Percentiles rank a stretch among this genome's conserved stretches.
phyloP scores from a whole-genome alignment of 2,797 vertebrate genomes.

The Hyperoplus immaculatus region DNA sequence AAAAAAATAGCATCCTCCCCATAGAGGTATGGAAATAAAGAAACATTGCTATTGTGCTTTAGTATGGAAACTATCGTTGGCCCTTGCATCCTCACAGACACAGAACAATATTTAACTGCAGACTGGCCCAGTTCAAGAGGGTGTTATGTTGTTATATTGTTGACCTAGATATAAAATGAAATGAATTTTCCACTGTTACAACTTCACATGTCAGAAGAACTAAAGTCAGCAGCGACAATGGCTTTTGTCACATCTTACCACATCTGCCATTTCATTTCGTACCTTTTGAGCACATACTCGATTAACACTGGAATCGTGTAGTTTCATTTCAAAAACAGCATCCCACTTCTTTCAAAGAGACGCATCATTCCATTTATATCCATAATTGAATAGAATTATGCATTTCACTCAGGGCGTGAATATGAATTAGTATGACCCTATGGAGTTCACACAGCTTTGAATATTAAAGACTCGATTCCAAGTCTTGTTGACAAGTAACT shows the following conservation, averaged over 20 bases:
- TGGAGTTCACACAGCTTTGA: conserved; percentile 30
- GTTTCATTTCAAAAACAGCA: conserved; percentile 1
- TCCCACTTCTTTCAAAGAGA: conserved; percentile 1
- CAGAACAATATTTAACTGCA: conserved; percentile 4
- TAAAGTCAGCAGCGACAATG: conserved; percentile 6
- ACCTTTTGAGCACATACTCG: conserved; percentile 25
- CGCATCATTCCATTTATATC: background rate
- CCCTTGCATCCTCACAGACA: background rate
- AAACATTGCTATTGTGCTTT: background rate
- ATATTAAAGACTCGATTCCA: conserved; percentile 54
- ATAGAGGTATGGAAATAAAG: background rate
- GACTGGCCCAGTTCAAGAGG: conserved; percentile 22
- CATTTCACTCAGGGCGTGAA: conserved; percentile 13
- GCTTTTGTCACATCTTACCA: background rate
- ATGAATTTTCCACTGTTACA: conserved; percentile 1
- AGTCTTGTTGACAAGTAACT: conserved; percentile 53
- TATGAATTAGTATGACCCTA: conserved; percentile 32
- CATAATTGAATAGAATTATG: background rate
- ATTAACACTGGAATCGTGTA: background rate
- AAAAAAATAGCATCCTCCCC: background rate
- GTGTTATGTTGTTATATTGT: conserved; percentile 10
- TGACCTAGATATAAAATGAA: conserved; percentile 29
- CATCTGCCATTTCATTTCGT: background rate
- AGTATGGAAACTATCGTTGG: background rate
- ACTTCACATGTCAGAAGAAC: background rate